phyloP scores from a whole-genome alignment of 2,888 invertebrate genomes.

The Tholera decimalis region DNA sequence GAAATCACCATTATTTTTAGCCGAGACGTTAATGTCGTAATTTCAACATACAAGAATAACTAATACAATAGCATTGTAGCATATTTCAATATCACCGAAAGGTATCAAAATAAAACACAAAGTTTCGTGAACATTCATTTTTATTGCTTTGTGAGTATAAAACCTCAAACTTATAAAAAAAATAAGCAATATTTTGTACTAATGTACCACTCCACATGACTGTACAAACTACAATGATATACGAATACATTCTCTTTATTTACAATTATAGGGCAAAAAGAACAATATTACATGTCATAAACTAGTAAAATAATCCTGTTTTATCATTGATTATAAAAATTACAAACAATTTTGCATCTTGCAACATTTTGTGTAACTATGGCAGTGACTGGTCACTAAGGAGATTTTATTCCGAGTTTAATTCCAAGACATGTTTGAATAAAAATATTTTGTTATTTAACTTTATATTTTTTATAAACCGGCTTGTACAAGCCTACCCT shows the following conservation, averaged over 20 bases:
- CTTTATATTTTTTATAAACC: constrained; percentile 21
- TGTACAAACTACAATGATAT: constrained; percentile 71
- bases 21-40: too few relatives aligned
- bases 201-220: constrained; percentile 85
- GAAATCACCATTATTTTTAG: too few relatives aligned
- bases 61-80: neutral
- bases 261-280: constrained; percentile 52
- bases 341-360: constrained; percentile 23
- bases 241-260: constrained; percentile 61
- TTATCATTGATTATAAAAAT: constrained; percentile 16
- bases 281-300: constrained; percentile 32
- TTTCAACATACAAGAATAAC: too few relatives aligned
- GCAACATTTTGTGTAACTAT: constrained; percentile 31
- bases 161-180: constrained; percentile 83
- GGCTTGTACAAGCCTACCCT: constrained; percentile 54
- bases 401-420: constrained; percentile 18
- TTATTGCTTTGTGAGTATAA: constrained; percentile 86
- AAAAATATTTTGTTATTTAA: constrained; percentile 11
- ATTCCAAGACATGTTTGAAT: constrained; percentile 12
- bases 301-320: constrained; percentile 41
- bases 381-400: constrained; percentile 38
- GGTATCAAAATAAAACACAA: constrained; percentile 55
- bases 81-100: neutral
- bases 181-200: constrained; percentile 88
- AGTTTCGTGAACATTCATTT: constrained; percentile 83